A percentile compares a stretch with the other conserved stretches of the same genome.
Evolutionary conservation across 2,888 invertebrate genomes (phyloP).

Genomic region (Alentia gelatinosa): DNA sequence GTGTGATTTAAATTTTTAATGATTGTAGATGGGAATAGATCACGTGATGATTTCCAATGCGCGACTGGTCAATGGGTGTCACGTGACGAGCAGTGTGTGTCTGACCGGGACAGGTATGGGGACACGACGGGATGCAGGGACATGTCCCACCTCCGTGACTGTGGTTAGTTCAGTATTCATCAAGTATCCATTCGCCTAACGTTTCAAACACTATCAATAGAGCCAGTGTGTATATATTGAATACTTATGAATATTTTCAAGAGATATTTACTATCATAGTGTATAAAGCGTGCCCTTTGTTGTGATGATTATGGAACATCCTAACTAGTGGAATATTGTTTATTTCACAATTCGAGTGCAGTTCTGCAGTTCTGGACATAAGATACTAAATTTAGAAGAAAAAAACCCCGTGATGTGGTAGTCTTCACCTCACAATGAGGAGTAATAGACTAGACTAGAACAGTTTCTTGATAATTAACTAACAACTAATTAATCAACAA

Average conservation of each 20-base stretch:
- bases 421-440: too few relatives aligned
- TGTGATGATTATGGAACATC: too few relatives aligned
- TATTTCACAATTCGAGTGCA: too few relatives aligned
- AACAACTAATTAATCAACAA: too few relatives aligned
- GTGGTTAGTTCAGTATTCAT: slow-evolving; percentile 39
- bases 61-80: neutral
- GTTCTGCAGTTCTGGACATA: too few relatives aligned
- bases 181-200: neutral
- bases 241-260: neutral
- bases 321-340: neutral
- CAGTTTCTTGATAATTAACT: too few relatives aligned
- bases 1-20: too few relatives aligned
- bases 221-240: neutral
- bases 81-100: neutral
- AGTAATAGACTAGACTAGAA: too few relatives aligned
- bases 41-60: slow-evolving; percentile 13
- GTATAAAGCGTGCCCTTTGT: too few relatives aligned
- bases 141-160: slow-evolving; percentile 52
- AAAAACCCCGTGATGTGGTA: too few relatives aligned
- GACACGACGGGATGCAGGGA: slow-evolving; percentile 49
- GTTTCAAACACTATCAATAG: too few relatives aligned
- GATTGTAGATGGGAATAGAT: neutral
- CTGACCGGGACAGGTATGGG: slow-evolving; percentile 21
- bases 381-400: too few relatives aligned
- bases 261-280: neutral